Percentiles rank a stretch among this genome's conserved stretches.
Evolutionary conservation across 2,888 invertebrate genomes (phyloP).

Genomic region (Polyploca ridens): DNA sequence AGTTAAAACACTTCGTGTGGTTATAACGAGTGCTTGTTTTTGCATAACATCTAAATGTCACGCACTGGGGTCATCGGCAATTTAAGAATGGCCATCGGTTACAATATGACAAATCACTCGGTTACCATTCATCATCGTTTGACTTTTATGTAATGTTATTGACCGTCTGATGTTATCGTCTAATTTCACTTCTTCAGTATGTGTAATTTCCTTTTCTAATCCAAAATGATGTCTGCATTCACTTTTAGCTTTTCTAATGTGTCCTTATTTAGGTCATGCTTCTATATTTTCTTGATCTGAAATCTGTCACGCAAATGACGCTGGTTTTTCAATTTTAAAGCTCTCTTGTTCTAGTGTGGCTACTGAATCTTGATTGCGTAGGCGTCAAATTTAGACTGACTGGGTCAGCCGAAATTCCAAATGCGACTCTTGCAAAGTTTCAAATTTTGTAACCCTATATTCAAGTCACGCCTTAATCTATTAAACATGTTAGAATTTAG

Average conservation of each 20-base stretch:
- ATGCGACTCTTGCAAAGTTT: background rate
- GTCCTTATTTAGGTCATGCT: too few relatives aligned
- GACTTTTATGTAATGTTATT: constrained; percentile 3
- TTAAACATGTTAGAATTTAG: constrained; percentile 11
- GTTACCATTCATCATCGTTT: constrained; percentile 2
- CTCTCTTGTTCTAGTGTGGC: background rate
- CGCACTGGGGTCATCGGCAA: constrained; percentile 12
- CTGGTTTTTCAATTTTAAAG: too few relatives aligned
- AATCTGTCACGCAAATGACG: too few relatives aligned
- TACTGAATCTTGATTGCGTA: constrained; percentile 1
- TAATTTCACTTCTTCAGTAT: background rate
- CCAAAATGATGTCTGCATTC: too few relatives aligned
- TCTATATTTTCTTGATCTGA: too few relatives aligned
- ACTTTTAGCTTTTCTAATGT: too few relatives aligned
- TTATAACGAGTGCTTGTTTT: constrained; percentile 24
- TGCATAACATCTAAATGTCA: constrained; percentile 40
- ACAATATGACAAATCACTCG: constrained; percentile 5
- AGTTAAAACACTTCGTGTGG: constrained; percentile 7
- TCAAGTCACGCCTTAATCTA: constrained; percentile 9
- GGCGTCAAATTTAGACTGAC: background rate
- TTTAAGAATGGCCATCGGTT: constrained; percentile 5
- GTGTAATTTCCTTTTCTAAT: too few relatives aligned
- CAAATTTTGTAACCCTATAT: constrained; percentile 9
- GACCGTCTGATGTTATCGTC: background rate
- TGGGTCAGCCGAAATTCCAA: background rate